Evolutionary conservation across 2,797 vertebrate species (phyloP).

Genomic region (Myripristis jacobus): DNA sequence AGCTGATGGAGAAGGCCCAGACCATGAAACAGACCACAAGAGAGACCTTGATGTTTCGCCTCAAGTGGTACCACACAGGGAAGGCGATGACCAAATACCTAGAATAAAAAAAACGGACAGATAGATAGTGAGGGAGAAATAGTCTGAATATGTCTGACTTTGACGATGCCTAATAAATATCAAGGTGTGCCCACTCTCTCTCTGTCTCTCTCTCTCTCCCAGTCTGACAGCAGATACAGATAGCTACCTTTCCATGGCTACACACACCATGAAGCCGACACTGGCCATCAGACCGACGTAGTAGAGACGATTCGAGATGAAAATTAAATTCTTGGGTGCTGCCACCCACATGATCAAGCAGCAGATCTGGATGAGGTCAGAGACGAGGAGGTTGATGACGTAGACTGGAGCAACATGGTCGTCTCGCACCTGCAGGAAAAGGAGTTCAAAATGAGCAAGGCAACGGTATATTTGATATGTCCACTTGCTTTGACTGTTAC

Average conservation of each 20-base stretch:
- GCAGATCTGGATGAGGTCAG: constrained; percentile 38
- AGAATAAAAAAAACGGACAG: too few relatives aligned
- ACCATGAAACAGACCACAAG: neutral
- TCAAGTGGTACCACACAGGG: neutral
- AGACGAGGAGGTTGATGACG: constrained; percentile 23
- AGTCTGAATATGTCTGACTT: too few relatives aligned
- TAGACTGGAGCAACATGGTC: neutral
- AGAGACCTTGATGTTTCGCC: neutral
- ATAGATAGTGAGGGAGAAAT: too few relatives aligned
- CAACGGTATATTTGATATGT: too few relatives aligned
- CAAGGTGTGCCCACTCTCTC: too few relatives aligned
- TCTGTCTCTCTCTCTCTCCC: too few relatives aligned
- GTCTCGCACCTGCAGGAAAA: constrained; percentile 11
- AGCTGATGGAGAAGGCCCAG: constrained; percentile 6
- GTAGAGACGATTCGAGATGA: too few relatives aligned
- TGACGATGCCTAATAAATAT: too few relatives aligned
- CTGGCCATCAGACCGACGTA: neutral
- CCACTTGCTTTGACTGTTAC: too few relatives aligned
- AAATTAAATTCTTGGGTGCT: too few relatives aligned
- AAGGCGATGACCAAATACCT: neutral
- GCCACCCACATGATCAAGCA: neutral
- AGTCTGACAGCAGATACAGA: neutral
- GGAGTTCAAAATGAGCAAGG: too few relatives aligned
- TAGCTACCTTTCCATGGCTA: constrained; percentile 35
- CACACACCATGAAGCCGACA: too few relatives aligned